Percentiles rank a stretch among this genome's conserved stretches.
These are phyloP conservation scores for Momotus momota DNA, from an alignment of 2,797 vertebrate species.

Conservation along the genomic window DNA sequence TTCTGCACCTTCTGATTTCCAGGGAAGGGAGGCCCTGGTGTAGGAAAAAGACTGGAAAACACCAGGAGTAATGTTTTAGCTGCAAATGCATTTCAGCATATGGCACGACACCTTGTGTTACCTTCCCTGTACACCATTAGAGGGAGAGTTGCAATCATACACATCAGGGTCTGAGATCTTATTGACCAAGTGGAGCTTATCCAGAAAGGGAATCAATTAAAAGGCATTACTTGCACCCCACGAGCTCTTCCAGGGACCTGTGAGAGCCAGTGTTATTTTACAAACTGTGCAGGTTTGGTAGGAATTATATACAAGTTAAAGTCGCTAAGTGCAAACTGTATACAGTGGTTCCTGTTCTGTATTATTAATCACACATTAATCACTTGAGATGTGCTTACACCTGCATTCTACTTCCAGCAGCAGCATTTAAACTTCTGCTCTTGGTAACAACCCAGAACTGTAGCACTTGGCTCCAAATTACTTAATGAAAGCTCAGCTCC, in stretches of 20 bases:
- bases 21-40: neutral
- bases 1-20: neutral
- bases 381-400: neutral
- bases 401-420: neutral
- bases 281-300: neutral
- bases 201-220: constrained; percentile 48
- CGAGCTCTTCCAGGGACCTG: neutral
- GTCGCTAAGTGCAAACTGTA: neutral
- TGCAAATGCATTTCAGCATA: neutral
- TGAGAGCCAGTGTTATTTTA: constrained; percentile 28
- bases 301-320: constrained; percentile 4
- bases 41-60: neutral
- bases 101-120: neutral
- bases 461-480: neutral
- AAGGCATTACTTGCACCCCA: neutral
- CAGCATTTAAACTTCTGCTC: neutral
- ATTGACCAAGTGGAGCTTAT: neutral
- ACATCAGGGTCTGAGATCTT: neutral
- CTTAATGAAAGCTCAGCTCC: neutral
- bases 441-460: neutral
- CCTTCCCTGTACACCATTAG: rapidly evolving
- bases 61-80: neutral
- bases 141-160: neutral
- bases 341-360: neutral
- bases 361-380: constrained; percentile 40